These are phyloP conservation scores for Heliconius nattereri DNA, from an alignment of 1,140 invertebrate species.

Conservation along the genomic window DNA sequence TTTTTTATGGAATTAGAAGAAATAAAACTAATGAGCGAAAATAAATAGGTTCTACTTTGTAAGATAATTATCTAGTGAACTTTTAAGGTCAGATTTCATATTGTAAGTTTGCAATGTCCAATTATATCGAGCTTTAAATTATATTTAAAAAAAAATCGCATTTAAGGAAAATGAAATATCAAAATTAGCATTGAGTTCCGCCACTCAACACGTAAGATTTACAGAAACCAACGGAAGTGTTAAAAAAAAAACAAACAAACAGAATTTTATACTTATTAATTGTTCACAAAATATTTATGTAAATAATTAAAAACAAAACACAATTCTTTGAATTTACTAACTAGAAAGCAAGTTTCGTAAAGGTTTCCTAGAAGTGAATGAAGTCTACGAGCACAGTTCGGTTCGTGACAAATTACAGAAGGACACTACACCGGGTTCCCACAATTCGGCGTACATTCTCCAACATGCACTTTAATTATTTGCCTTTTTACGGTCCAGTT, in stretches of 20 bases:
- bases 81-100: background rate
- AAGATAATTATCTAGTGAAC: background rate
- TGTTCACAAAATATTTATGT: too few species aligned
- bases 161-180: too few species aligned
- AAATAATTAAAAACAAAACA: background rate
- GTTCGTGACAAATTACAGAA: conserved; percentile 25
- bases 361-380: background rate
- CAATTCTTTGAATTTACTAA: background rate
- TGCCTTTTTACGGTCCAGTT: conserved; percentile 25
- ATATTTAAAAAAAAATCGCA: too few species aligned
- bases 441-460: conserved; percentile 17
- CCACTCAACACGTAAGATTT: too few species aligned
- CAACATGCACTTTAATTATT: conserved; percentile 31
- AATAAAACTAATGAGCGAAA: conserved; percentile 15
- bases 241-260: too few species aligned
- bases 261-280: background rate
- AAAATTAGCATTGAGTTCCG: too few species aligned
- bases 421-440: conserved; percentile 24
- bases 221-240: too few species aligned
- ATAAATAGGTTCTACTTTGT: conserved; percentile 9
- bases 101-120: background rate
- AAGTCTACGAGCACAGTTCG: background rate
- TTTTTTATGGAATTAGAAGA: background rate
- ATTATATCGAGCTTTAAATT: too few species aligned
- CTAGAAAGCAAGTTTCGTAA: background rate